phyloP scores from a whole-genome alignment of 2,888 invertebrate genomes.

The Hartigia nigra region DNA sequence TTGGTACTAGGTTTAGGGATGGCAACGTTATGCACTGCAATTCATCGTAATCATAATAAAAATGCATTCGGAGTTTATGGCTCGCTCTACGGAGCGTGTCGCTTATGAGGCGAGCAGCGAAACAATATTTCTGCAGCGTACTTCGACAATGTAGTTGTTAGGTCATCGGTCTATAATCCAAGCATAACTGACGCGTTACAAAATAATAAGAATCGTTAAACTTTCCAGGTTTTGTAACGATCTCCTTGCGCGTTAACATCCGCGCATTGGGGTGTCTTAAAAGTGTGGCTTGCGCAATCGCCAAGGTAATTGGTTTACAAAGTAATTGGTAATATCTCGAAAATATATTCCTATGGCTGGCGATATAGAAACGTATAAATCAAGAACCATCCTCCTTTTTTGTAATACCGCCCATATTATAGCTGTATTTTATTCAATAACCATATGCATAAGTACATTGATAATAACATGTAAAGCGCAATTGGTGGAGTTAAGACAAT shows the following conservation, averaged over 20 bases:
- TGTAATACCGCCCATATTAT: background rate
- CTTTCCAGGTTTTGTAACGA: slow-evolving; percentile 55
- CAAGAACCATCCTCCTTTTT: background rate
- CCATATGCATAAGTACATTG: background rate
- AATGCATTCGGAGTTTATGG: background rate
- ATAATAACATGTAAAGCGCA: background rate
- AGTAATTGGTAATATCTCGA: slow-evolving; percentile 1
- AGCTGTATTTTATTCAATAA: background rate
- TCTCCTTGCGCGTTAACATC: slow-evolving; percentile 40
- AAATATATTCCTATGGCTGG: background rate
- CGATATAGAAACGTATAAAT: background rate
- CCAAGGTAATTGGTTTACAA: background rate
- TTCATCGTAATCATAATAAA: background rate
- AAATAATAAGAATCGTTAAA: slow-evolving; percentile 57
- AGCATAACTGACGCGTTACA: slow-evolving; percentile 42
- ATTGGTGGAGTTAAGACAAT: background rate
- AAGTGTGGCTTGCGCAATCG: background rate
- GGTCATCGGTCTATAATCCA: slow-evolving; percentile 12
- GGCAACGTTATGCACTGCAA: background rate
- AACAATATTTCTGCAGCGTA: background rate
- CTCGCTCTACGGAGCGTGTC: background rate
- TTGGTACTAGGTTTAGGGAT: background rate
- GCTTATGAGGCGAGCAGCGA: background rate
- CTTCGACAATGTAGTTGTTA: background rate
- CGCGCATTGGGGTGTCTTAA: slow-evolving; percentile 19